Percentiles rank a stretch among this genome's conserved stretches.
Conservation (phyloP, 2,113 vertebrate genomes). For the Saccopteryx leptura region DNA sequence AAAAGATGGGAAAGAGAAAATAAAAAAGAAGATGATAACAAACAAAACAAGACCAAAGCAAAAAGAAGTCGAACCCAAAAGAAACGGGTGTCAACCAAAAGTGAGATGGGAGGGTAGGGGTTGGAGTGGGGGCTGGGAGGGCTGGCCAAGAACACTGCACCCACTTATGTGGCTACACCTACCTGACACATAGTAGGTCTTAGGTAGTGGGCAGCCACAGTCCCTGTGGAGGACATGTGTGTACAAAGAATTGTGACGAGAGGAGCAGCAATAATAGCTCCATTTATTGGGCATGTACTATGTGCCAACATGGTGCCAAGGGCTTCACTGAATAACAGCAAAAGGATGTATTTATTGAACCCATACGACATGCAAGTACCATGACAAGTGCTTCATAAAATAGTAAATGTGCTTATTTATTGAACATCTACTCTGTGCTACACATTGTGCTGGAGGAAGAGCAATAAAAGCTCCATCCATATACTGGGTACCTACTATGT, state of each 20-base stretch:
- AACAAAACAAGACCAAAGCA: conserved; percentile 92
- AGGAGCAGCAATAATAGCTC: background rate
- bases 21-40: conserved; percentile 94
- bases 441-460: background rate
- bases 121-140: conserved; percentile 6
- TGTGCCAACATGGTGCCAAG: background rate
- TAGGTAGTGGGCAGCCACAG: background rate
- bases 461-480: background rate
- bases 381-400: background rate
- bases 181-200: conserved; percentile 19
- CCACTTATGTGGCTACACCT: background rate
- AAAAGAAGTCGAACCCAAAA: conserved; percentile 83
- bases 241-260: background rate
- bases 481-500: background rate
- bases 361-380: background rate
- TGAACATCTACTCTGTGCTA: background rate
- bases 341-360: background rate
- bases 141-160: conserved; percentile 83
- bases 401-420: background rate
- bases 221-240: background rate
- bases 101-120: conserved; percentile 62
- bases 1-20: conserved; percentile 97
- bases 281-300: background rate
- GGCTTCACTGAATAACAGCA: background rate
- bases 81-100: conserved; percentile 69